Evolutionary conservation across 2,113 vertebrate species (phyloP), one percentile per base, ranked within the genome.

Genomic region (Lucifuga dentata): DNA sequence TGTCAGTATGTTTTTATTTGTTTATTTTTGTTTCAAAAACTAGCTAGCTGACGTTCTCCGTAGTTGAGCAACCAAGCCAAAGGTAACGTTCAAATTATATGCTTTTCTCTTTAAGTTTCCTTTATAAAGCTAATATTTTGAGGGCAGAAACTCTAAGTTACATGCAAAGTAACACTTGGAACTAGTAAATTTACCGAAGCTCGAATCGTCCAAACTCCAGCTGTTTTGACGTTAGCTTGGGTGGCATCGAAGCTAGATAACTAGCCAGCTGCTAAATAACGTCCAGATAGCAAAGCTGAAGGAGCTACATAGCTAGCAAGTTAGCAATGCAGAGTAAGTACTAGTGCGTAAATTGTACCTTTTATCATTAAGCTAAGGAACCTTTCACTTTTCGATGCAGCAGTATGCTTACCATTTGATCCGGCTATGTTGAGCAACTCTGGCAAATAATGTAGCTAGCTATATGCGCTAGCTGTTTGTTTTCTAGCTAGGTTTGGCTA

Each of bases 351-450:
- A 71, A 86, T 29, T 29, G 26, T 29, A 29, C 3, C 26, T 3
- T 29, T 29, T 29, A 29, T 55, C 59, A 39, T 57, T 38, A 10
- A 39, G 13, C 24, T 26, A 48, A 36, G 33, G 58, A 51, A 63
- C 15, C 6, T 16, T 5, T 12, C 16, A 45, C 7, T 19, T 21
- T 35, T 38, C 11, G 2, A 23, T n/a, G 40, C 26, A 60, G 5
- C 7, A 0, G 0, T 20, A 8, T 13, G 6, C 81, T 85, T 44
- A 90, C 89, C 87, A 88, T 89, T 73, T 71, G 83, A 80, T 55
- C 77, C 16, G 32, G 15, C 20, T 80, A 6, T 48, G 29, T 52
- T 51, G 43, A 41, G 46, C 48, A 70, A 8, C 26, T 52, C 41
- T 29, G 59, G 19, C 55, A 26, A 48, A 60, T 23, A 2, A 57